Evolutionary conservation across 2,888 invertebrate genomes (phyloP).

Genomic region (Frankliniella intonsa): DNA sequence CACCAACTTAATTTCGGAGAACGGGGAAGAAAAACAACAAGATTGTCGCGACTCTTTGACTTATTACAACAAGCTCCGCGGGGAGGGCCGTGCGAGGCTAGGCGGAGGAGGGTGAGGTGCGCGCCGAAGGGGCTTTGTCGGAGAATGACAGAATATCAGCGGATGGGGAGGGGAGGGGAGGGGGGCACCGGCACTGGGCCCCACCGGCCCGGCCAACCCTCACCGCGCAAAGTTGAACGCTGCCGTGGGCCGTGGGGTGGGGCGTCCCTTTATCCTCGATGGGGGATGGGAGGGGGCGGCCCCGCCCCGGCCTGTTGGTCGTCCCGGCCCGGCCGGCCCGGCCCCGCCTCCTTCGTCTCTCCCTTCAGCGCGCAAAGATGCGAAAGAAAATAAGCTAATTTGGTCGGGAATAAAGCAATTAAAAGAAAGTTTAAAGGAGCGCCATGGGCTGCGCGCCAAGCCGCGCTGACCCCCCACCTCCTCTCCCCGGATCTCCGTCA

Average conservation of each 20-base stretch:
- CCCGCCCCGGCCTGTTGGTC: neutral
- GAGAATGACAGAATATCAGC: neutral
- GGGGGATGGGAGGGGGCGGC: neutral
- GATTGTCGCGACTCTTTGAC: slow-evolving; percentile 6
- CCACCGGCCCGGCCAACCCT: neutral
- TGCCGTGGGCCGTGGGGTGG: neutral
- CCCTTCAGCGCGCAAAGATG: slow-evolving; percentile 24
- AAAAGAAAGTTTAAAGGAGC: slow-evolving; percentile 25
- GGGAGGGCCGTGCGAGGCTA: neutral
- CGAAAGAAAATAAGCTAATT: slow-evolving; percentile 27
- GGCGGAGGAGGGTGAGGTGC: neutral
- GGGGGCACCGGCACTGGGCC: neutral
- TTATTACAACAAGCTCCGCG: neutral
- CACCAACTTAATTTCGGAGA: neutral
- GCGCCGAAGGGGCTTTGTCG: slow-evolving; percentile 1
- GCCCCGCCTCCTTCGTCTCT: neutral
- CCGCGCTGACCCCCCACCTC: neutral
- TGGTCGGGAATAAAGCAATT: slow-evolving; percentile 23
- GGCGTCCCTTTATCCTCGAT: neutral
- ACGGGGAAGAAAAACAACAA: neutral
- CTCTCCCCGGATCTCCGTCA: neutral
- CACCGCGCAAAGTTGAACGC: neutral
- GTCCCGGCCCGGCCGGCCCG: neutral
- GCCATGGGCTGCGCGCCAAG: neutral
- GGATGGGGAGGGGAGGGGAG: too few relatives aligned